These are phyloP conservation scores for Deladenus siricidicola DNA, from an alignment of 2,888 invertebrate genomes.

Conservation along the genomic window DNA sequence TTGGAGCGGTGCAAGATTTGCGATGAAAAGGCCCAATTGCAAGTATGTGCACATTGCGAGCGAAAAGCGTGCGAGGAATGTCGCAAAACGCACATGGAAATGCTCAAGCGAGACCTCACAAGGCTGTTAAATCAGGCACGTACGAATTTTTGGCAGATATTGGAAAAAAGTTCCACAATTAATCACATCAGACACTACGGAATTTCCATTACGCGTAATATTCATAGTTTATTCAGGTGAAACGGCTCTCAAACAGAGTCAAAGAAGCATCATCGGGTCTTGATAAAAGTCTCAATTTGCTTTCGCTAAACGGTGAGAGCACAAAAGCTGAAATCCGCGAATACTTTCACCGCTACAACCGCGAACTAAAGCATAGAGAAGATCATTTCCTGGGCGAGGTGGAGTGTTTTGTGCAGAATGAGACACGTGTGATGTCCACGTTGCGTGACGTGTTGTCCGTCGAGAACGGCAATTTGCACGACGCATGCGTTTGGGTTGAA, in stretches of 20 bases:
- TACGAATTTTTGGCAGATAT: not conserved
- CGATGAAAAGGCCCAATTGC: conserved; percentile 54
- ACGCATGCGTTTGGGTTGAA: conserved; percentile 91
- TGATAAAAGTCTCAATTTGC: conserved; percentile 70
- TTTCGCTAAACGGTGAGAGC: conserved; percentile 79
- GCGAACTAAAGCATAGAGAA: conserved; percentile 61
- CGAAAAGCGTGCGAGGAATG: conserved; percentile 86
- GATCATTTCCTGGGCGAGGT: conserved; percentile 59
- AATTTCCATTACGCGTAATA: not conserved
- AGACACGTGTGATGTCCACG: conserved; percentile 67
- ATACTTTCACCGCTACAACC: conserved; percentile 51
- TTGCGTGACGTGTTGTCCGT: conserved; percentile 85
- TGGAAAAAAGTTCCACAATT: conserved; percentile 9
- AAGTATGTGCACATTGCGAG: conserved; percentile 84
- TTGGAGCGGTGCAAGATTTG: conserved; percentile 54
- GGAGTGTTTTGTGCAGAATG: conserved; percentile 80
- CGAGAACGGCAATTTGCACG: conserved; percentile 86
- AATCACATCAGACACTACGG: conserved; percentile 5
- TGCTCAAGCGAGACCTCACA: conserved; percentile 75
- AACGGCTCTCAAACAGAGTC: conserved; percentile 47
- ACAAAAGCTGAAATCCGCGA: conserved; percentile 90
- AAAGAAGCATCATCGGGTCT: conserved; percentile 50
- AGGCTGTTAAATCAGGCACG: not conserved
- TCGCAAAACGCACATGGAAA: conserved; percentile 82
- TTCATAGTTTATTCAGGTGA: conserved; percentile 33